These are phyloP conservation scores for Napeogenes sylphis DNA, from an alignment of 2,888 invertebrate genomes.

Conservation along the genomic window DNA sequence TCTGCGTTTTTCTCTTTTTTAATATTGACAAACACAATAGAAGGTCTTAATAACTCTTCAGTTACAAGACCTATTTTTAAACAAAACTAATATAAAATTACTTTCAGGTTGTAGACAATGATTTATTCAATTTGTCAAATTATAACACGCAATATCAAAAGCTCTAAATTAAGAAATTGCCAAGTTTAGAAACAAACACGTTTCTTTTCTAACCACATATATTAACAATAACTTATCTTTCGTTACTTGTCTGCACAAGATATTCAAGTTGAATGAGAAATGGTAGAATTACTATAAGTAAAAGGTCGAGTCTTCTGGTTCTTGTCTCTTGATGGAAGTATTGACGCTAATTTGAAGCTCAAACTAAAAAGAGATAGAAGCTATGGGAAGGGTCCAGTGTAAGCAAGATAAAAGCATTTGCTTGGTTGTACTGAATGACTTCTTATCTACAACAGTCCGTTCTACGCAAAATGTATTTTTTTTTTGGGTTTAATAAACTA, in stretches of 20 bases:
- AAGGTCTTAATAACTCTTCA: constrained; percentile 46
- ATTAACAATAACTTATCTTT: not conserved
- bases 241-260: not conserved
- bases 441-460: not conserved
- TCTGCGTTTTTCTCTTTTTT: constrained; percentile 15
- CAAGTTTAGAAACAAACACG: not conserved
- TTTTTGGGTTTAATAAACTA: not conserved
- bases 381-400: not conserved
- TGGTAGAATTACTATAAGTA: not conserved
- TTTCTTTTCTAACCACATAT: not conserved
- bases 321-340: not conserved
- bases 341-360: constrained; percentile 1
- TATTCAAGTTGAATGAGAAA: not conserved
- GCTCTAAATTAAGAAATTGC: not conserved
- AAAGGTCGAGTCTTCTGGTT: not conserved
- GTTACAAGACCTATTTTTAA: constrained; percentile 50
- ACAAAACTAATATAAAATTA: constrained; percentile 30
- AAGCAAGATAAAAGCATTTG: not conserved
- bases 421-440: not conserved
- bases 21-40: constrained; percentile 30
- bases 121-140: not conserved
- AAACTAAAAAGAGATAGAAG: not conserved
- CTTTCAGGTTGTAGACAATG: constrained; percentile 1
- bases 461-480: not conserved
- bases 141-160: no score